A percentile compares a stretch with the other conserved stretches of the same genome.
Evolutionary conservation across 1,140 invertebrate species (phyloP).

Genomic region (Mactra quadrangularis): DNA sequence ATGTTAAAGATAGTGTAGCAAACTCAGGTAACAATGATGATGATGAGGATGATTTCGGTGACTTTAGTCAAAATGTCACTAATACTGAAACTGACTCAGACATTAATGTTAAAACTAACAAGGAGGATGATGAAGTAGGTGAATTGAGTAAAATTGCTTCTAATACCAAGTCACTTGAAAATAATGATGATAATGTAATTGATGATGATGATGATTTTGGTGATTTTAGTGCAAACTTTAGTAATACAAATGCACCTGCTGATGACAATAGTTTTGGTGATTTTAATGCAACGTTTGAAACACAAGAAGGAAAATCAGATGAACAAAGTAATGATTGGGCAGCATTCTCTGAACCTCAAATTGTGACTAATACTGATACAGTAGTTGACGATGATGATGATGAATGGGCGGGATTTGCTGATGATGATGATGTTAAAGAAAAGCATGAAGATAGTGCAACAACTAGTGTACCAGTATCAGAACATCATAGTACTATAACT

Average conservation of each 20-base stretch:
- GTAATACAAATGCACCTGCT: not conserved
- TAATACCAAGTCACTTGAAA: too few species aligned
- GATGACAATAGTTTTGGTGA: conserved; percentile 57
- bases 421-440: conserved; percentile 14
- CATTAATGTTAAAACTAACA: too few species aligned
- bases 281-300: conserved; percentile 45
- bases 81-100: too few species aligned
- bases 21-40: conserved; percentile 1
- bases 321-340: conserved; percentile 47
- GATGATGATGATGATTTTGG: conserved; percentile 11
- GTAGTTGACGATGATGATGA: conserved; percentile 36
- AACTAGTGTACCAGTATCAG: not conserved
- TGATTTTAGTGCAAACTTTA: conserved; percentile 26
- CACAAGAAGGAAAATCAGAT: conserved; percentile 4
- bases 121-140: too few species aligned
- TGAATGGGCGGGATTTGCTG: conserved; percentile 63
- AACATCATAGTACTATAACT: not conserved
- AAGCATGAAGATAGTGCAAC: not conserved
- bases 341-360: conserved; percentile 49
- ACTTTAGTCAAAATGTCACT: conserved; percentile 22
- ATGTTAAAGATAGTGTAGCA: not conserved
- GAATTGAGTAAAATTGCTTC: too few species aligned
- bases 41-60: conserved; percentile 52
- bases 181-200: not conserved
- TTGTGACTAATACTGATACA: not conserved